Conservation (phyloP, 2,888 invertebrate species). For the Lasioglossum villosulum region DNA sequence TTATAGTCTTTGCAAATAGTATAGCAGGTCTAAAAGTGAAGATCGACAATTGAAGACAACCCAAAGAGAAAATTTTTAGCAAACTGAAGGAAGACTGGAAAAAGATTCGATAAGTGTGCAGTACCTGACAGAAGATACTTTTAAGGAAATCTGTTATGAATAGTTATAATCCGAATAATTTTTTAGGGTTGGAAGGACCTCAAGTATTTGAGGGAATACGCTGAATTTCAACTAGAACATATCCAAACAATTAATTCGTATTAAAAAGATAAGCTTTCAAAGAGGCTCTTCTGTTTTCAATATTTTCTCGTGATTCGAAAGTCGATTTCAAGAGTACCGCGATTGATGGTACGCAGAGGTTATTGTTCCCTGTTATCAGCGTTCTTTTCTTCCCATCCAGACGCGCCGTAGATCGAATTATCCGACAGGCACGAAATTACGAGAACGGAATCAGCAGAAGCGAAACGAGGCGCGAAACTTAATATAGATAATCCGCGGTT, state of each 20-base stretch:
- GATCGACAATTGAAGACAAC: not conserved
- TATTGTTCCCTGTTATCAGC: constrained; percentile 6
- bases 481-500: constrained; percentile 79
- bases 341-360: not conserved
- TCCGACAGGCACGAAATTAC: constrained; percentile 62
- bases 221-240: not conserved
- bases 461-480: constrained; percentile 71
- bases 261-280: not conserved
- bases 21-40: not conserved
- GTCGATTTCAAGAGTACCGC: not conserved
- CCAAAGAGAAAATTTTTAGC: not conserved
- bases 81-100: not conserved
- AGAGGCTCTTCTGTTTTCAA: not conserved
- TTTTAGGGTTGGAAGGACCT: not conserved
- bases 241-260: not conserved
- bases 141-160: not conserved
- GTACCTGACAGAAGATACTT: not conserved
- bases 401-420: constrained; percentile 65
- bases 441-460: constrained; percentile 65
- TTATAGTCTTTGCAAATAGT: not conserved
- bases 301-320: not conserved
- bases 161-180: not conserved
- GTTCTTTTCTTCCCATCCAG: constrained; percentile 50
- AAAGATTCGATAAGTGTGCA: not conserved
- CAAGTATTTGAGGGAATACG: not conserved